Base-by-base conservation (phyloP, 2,113 vertebrate species). In the Percopsis transmontana region DNA sequence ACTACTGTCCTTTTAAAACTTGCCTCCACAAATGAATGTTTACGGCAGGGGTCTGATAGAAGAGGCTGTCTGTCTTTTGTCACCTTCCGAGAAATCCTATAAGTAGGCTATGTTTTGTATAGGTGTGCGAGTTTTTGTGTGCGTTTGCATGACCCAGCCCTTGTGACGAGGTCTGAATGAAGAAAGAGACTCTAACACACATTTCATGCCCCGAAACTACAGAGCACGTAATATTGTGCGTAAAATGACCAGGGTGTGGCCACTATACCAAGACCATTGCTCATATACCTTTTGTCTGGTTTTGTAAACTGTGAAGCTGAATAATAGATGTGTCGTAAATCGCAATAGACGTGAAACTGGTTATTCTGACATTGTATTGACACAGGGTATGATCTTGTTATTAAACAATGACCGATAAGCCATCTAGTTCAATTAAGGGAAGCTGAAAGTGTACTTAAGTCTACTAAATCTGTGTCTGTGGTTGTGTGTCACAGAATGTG, bases 201-300 rank as follows among this genome's bases (percentile, higher is more conserved):
- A 56, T 45, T 45, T 9, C 75, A 58, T 67, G n/a, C 40, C 44
- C 44, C 55, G 59, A 59, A 61, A 64, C 20, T 45, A 9, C 47
- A 53, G 0, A 3, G 47, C 73, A 74, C 0, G 53, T 79, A 56
- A 74, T 48, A 16, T 45, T 62, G 74, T 84, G 71, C 66, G 44
- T 76, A 73, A 61, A 58, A 1, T 54, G 66, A 2, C 16, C 15
- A 8, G 76, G 74, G 82, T 8, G 70, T 80, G 62, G 44, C 12
- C 64, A 14, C 1, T 0, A n/a, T 40, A 74, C 57, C 65, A 68
- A 53, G 42, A 41, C 57, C 24, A 69, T 76, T 77, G 58, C 52
- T 86, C 70, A 85, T 69, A 70, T 19, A 50, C 67, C 74, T 59
- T 76, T 85, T 74, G 68, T 76, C 62, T 62, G 7, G 62, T 69